Conservation (phyloP, 2,797 vertebrate genomes). For the Pseudocheirus occidentalis region DNA sequence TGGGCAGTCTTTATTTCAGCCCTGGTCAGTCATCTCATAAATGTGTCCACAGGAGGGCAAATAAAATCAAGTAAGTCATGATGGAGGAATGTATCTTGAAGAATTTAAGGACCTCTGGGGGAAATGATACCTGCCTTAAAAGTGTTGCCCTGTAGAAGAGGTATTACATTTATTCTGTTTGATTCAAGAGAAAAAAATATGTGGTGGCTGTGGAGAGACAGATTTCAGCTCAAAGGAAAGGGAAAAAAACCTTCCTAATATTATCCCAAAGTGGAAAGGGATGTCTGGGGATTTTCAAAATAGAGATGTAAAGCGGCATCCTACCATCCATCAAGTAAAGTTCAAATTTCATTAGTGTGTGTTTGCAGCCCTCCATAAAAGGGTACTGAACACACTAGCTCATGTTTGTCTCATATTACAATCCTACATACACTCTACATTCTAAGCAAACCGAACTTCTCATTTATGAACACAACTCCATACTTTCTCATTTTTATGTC, state of each 20-base stretch:
- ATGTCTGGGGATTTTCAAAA: not conserved
- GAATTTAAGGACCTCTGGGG: not conserved
- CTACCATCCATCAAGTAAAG: not conserved
- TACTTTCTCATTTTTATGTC: not conserved
- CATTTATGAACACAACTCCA: not conserved
- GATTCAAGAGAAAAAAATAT: not conserved
- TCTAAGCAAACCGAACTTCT: not conserved
- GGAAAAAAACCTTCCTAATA: not conserved
- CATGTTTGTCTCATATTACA: not conserved
- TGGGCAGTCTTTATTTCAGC: not conserved
- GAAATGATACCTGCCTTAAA: not conserved
- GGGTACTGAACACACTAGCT: not conserved
- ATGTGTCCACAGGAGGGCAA: not conserved
- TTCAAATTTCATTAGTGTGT: not conserved
- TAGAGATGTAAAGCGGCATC: not conserved
- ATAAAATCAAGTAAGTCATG: not conserved
- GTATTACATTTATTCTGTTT: not conserved
- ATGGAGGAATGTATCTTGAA: not conserved
- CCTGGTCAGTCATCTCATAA: not conserved
- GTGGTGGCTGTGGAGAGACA: not conserved
- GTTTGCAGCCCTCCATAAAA: not conserved
- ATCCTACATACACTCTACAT: not conserved
- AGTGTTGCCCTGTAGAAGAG: not conserved
- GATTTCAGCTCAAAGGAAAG: not conserved
- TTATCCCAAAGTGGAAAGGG: not conserved